These are phyloP conservation scores for Pantherophis alleghaniensis DNA, from an alignment of 2,797 vertebrate genomes.

Conservation along the genomic window DNA sequence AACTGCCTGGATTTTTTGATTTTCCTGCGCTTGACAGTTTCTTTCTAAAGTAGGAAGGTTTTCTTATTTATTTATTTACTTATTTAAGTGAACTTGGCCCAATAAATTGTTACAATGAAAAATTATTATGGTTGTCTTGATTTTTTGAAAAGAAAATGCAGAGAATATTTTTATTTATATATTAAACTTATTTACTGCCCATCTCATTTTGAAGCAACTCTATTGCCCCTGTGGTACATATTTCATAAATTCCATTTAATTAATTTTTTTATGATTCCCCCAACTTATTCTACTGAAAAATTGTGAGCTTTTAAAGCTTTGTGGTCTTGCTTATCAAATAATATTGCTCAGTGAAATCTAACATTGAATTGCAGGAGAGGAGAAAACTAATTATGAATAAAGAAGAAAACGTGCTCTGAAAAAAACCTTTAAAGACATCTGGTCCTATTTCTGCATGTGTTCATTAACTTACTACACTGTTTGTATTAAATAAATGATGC, in stretches of 20 bases:
- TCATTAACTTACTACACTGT: not conserved
- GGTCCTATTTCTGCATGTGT: not conserved
- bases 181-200: not conserved
- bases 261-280: not conserved
- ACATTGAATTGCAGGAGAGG: not conserved
- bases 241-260: not conserved
- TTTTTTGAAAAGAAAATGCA: not conserved
- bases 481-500: conserved; percentile 17
- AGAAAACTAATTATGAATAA: not conserved
- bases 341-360: not conserved
- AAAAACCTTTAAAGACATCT: not conserved
- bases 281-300: not conserved
- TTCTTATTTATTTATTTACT: not conserved
- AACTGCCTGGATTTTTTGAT: not conserved
- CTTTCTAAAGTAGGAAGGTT: not conserved
- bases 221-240: not conserved
- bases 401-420: not conserved
- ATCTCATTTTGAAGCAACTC: not conserved
- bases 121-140: not conserved
- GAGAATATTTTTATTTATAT: not conserved
- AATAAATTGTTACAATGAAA: not conserved
- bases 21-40: not conserved
- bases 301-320: not conserved
- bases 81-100: not conserved
- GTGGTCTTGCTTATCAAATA: not conserved